Evolutionary conservation across 2,888 invertebrate species (phyloP).

Genomic region (Hesperia comma): DNA sequence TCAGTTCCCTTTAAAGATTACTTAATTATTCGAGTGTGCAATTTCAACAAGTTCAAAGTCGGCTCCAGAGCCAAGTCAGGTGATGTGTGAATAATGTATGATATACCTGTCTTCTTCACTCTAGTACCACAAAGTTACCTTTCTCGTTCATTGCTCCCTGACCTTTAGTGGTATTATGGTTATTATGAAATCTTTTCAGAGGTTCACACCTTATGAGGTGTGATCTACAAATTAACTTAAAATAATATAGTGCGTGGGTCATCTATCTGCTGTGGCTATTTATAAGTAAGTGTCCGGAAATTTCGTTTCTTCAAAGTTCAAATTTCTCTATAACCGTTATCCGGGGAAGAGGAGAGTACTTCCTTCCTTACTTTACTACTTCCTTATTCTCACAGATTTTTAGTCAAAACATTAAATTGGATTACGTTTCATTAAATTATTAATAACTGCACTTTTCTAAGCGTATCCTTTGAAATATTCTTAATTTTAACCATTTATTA

Average conservation of each 20-base stretch:
- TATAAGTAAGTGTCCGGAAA: too few species aligned
- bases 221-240: neutral
- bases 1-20: slow-evolving; percentile 39
- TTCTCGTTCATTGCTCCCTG: slow-evolving; percentile 41
- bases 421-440: too few species aligned
- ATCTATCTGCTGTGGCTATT: neutral
- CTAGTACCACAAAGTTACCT: slow-evolving; percentile 34
- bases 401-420: too few species aligned
- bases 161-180: slow-evolving; percentile 38
- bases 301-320: too few species aligned
- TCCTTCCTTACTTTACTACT: too few species aligned
- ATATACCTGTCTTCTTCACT: slow-evolving; percentile 44
- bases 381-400: too few species aligned
- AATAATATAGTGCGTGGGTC: neutral
- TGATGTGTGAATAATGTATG: slow-evolving; percentile 73
- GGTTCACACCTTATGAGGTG: slow-evolving; percentile 2
- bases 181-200: slow-evolving; percentile 10
- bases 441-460: too few species aligned
- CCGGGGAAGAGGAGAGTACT: too few species aligned
- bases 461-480: too few species aligned
- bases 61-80: slow-evolving; percentile 62
- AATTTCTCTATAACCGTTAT: too few species aligned
- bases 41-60: slow-evolving; percentile 61
- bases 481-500: too few species aligned
- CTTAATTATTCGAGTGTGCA: slow-evolving; percentile 63